Evolutionary conservation across 2,113 vertebrate genomes (phyloP).

Genomic region (Gavialis gangeticus): DNA sequence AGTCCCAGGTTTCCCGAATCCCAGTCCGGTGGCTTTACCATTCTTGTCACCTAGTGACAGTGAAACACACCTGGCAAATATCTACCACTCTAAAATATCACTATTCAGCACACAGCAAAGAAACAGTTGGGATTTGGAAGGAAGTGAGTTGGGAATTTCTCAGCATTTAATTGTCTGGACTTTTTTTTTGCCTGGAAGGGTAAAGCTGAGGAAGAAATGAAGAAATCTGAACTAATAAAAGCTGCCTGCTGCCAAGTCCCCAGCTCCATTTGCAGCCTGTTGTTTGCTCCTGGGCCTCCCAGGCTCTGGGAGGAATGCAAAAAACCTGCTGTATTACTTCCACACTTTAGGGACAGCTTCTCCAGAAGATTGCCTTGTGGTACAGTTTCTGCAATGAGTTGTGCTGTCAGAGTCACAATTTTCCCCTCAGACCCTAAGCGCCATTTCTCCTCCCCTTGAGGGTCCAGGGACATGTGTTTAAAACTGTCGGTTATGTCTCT

Average conservation of each 20-base stretch:
- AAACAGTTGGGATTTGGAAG: neutral
- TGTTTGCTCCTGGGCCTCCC: constrained; percentile 9
- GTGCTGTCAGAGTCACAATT: neutral
- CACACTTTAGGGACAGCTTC: constrained; percentile 1
- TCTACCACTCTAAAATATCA: neutral
- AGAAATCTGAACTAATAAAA: constrained; percentile 28
- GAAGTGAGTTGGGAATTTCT: neutral
- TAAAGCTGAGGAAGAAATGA: neutral
- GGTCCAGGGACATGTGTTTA: neutral
- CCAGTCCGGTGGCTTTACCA: neutral
- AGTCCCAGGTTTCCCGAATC: neutral
- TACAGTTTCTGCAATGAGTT: constrained; percentile 4
- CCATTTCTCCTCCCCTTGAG: neutral
- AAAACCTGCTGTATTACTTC: neutral
- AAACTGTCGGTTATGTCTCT: neutral
- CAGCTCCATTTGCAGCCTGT: neutral
- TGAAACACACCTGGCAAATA: constrained; percentile 3
- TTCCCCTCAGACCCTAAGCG: neutral
- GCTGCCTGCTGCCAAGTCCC: neutral
- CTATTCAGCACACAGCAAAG: neutral
- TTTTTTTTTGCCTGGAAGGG: neutral
- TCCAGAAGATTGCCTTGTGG: neutral
- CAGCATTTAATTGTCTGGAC: constrained; percentile 8
- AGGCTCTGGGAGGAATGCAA: constrained; percentile 20
- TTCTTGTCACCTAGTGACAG: constrained; percentile 12